These are phyloP conservation scores for Eutolmus rufibarbis DNA, from an alignment of 2,888 invertebrate species.

Conservation along the genomic window DNA sequence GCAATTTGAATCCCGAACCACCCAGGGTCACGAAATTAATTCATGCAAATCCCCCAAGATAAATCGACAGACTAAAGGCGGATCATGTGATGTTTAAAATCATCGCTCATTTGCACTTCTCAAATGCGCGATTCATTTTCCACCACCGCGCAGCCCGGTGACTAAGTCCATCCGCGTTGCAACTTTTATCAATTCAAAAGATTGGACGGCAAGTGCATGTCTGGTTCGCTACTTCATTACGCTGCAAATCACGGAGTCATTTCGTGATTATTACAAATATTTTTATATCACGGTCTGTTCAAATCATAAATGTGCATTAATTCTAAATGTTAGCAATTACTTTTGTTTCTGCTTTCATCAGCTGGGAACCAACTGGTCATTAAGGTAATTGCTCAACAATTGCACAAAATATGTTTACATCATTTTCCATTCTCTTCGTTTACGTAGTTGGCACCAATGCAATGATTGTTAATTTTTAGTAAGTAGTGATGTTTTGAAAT, in stretches of 20 bases:
- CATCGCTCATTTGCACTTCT: not conserved
- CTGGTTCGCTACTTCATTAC: not conserved
- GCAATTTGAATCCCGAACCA: not conserved
- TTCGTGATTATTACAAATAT: not conserved
- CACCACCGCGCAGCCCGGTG: not conserved
- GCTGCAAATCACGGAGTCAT: not conserved
- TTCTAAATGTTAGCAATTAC: not conserved
- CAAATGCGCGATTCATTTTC: not conserved
- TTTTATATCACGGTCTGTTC: not conserved
- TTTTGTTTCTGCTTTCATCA: not conserved
- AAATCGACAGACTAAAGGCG: not conserved
- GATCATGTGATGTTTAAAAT: not conserved
- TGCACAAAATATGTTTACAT: not conserved
- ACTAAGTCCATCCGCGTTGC: not conserved
- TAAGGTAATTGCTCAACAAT: not conserved
- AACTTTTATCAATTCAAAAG: not conserved
- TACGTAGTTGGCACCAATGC: not conserved
- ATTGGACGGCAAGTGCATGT: not conserved
- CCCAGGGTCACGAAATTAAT: not conserved
- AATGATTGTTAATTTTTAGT: not conserved
- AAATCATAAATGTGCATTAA: not conserved
- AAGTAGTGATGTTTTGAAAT: not conserved
- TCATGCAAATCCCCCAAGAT: not conserved
- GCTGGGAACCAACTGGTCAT: not conserved
- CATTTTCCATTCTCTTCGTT: not conserved